Evolutionary conservation across 2,113 vertebrate species (phyloP).

Genomic region (Vulpes ferrilata): DNA sequence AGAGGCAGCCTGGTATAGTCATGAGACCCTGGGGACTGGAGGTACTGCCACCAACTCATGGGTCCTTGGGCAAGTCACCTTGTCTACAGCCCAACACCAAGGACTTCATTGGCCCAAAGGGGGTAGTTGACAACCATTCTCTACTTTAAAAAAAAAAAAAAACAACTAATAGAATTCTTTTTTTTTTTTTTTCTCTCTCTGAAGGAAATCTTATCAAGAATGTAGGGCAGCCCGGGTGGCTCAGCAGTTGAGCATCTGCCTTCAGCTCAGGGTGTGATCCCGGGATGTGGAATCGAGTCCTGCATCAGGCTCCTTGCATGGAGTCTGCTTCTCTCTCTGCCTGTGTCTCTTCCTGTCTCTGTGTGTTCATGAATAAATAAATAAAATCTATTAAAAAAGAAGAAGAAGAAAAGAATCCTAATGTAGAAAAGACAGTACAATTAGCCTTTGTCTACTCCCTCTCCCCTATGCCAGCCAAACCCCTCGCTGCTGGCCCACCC

Average conservation of each 20-base stretch:
- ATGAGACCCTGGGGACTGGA: not conserved
- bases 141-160: not conserved
- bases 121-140: no score
- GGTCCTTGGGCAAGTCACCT: not conserved
- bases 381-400: no score
- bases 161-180: not conserved
- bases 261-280: no score
- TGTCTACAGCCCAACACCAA: not conserved
- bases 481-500: not conserved
- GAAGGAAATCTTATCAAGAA: not conserved
- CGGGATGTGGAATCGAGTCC: no score
- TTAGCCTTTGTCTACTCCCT: not conserved
- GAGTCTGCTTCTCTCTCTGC: no score
- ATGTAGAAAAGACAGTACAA: not conserved
- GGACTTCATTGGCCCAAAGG: not conserved
- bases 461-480: not conserved
- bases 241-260: no score
- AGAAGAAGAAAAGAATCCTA: not conserved
- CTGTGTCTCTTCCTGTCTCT: no score
- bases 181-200: not conserved
- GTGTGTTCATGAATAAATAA: no score
- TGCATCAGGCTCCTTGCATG: no score
- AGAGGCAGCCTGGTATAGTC: constrained; percentile 21
- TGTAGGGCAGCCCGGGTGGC: no score
- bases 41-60: rapidly evolving